Conservation (phyloP, 2,797 vertebrate species). For the Sphenodon punctatus region DNA sequence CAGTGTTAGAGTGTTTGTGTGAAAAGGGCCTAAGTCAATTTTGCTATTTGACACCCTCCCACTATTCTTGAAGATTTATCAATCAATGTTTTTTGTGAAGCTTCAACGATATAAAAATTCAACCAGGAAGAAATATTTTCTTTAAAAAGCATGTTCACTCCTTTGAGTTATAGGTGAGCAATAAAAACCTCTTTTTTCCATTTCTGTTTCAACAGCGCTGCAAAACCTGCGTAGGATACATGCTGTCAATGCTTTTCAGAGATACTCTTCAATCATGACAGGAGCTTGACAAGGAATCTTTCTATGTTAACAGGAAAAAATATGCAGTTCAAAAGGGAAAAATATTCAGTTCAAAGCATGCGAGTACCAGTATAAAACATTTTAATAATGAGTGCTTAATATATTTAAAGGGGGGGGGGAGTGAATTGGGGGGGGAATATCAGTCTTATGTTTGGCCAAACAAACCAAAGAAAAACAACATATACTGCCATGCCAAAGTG, state of each 20-base stretch:
- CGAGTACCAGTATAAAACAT: no score
- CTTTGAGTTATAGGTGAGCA: accelerated
- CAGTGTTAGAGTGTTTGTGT: no score
- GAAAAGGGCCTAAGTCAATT: background rate
- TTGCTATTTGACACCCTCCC: background rate
- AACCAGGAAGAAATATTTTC: background rate
- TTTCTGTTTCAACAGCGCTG: accelerated
- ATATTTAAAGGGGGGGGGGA: background rate
- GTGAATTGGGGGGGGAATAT: background rate
- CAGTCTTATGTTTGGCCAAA: background rate
- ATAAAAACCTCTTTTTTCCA: no score
- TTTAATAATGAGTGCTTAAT: no score
- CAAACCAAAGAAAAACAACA: background rate
- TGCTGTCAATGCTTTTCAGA: accelerated
- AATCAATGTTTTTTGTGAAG: background rate
- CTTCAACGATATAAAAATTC: background rate
- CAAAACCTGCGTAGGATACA: accelerated
- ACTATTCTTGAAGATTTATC: background rate
- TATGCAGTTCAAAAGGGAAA: background rate
- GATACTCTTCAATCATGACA: accelerated
- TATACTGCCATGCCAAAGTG: background rate
- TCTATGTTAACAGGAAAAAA: accelerated
- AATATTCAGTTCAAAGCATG: background rate
- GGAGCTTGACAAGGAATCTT: background rate
- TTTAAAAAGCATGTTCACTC: background rate